Percentiles rank a stretch among this genome's conserved stretches.
These are phyloP conservation scores for Ophion costatus DNA, from an alignment of 2,888 invertebrate species.

Conservation along the genomic window DNA sequence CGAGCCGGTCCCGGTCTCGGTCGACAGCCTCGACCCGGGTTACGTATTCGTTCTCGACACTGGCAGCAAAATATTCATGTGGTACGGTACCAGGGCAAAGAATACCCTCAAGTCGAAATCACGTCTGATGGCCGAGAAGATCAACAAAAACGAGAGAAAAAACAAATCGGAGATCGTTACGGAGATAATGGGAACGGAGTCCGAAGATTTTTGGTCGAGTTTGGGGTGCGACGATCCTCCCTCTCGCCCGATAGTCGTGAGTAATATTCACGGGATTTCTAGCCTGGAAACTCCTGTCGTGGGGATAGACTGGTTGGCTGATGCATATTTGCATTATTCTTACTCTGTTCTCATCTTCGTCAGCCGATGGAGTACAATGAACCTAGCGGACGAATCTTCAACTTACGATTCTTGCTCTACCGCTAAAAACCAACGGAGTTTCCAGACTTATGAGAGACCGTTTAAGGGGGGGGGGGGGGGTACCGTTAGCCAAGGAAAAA, in stretches of 20 bases:
- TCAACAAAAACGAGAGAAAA: constrained; percentile 99
- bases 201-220: constrained; percentile 92
- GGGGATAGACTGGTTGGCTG: background rate
- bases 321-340: no score
- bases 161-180: constrained; percentile 95
- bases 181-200: constrained; percentile 93
- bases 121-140: constrained; percentile 97
- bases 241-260: constrained; percentile 84
- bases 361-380: no score
- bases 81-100: constrained; percentile 95
- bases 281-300: background rate
- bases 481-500: no score
- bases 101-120: constrained; percentile 95
- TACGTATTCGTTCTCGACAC: constrained; percentile 96
- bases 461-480: no score
- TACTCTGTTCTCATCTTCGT: no score
- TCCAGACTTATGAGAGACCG: background rate
- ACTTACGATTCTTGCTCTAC: no score
- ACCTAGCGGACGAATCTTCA: no score
- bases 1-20: constrained; percentile 91
- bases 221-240: constrained; percentile 85
- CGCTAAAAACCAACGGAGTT: no score
- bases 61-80: constrained; percentile 93
- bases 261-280: background rate
- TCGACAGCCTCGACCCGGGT: constrained; percentile 93